Conservation (phyloP, 2,797 vertebrate species). For the Sebastiscus tertius region DNA sequence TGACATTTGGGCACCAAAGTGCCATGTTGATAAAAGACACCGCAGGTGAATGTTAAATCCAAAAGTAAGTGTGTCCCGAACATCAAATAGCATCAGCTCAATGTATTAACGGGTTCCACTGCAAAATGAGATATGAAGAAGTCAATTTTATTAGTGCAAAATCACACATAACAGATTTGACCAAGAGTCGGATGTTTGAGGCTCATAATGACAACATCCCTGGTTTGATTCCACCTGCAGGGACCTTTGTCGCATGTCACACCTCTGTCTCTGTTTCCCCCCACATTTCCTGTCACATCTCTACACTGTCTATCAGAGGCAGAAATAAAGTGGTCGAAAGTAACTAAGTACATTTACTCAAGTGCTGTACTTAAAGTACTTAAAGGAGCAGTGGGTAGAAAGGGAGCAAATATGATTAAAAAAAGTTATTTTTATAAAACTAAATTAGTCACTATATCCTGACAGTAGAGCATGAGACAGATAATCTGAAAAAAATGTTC, state of each 20-base stretch:
- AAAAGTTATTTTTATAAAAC: too few relatives aligned
- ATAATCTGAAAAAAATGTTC: too few relatives aligned
- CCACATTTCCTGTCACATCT: not conserved
- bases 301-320: too few relatives aligned
- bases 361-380: too few relatives aligned
- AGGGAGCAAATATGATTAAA: too few relatives aligned
- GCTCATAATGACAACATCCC: not conserved
- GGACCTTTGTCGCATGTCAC: too few relatives aligned
- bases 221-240: not conserved
- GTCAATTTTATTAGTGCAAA: not conserved
- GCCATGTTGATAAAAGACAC: not conserved
- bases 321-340: too few relatives aligned
- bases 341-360: not conserved
- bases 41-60: not conserved
- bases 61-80: not conserved
- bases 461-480: too few relatives aligned
- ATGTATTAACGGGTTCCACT: not conserved
- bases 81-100: not conserved
- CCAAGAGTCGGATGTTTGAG: too few relatives aligned
- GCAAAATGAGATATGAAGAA: not conserved
- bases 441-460: too few relatives aligned
- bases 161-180: not conserved
- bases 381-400: too few relatives aligned
- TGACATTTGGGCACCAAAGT: slow-evolving; percentile 14
- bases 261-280: not conserved